Conservation (phyloP, 2,797 vertebrate genomes). For the Pangasius macronema region DNA sequence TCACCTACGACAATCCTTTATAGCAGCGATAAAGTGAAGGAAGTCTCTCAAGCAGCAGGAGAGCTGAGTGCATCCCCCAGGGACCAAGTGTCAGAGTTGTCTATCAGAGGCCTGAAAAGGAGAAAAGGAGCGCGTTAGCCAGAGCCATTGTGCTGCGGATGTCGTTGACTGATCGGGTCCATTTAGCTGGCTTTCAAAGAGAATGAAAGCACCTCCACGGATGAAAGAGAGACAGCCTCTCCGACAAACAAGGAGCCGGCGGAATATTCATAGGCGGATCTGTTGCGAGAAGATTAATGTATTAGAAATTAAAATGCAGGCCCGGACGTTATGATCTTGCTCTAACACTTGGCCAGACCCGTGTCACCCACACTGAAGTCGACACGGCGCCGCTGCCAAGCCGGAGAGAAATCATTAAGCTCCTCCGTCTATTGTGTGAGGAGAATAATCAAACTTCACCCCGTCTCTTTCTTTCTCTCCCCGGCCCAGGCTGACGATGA, state of each 20-base stretch:
- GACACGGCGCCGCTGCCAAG: constrained; percentile 94
- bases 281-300: constrained; percentile 99
- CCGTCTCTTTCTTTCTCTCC: constrained; percentile 74
- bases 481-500: constrained; percentile 95
- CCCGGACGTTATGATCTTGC: constrained; percentile 97
- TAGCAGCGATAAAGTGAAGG: constrained; percentile 85
- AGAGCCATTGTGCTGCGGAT: constrained; percentile 89
- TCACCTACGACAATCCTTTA: constrained; percentile 89
- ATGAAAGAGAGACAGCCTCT: constrained; percentile 96
- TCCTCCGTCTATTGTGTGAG: constrained; percentile 91
- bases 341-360: constrained; percentile 99
- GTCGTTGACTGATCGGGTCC: constrained; percentile 99
- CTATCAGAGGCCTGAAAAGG: constrained; percentile 92
- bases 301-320: constrained; percentile 99
- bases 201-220: constrained; percentile 99
- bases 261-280: constrained; percentile 99
- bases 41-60: constrained; percentile 83
- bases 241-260: constrained; percentile 93
- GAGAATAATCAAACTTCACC: constrained; percentile 99
- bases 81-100: constrained; percentile 95
- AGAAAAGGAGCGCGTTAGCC: constrained; percentile 86
- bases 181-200: constrained; percentile 92
- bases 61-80: constrained; percentile 76
- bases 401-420: constrained; percentile 97
- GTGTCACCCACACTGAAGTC: constrained; percentile 97